Evolutionary conservation across 2,797 vertebrate genomes (phyloP).

Genomic region (Pygocentrus nattereri): DNA sequence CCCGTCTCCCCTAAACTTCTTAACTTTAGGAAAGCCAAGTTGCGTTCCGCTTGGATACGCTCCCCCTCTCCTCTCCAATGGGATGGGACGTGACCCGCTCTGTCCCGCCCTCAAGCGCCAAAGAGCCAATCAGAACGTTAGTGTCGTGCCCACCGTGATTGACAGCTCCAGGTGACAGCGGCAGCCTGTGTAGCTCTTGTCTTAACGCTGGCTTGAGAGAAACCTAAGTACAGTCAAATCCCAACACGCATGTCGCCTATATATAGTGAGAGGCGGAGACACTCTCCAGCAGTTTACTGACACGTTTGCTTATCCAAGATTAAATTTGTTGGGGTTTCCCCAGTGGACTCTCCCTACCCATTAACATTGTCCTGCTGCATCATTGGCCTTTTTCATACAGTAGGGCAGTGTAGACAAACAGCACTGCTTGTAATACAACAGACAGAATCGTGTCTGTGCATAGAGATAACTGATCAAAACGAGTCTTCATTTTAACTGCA

Average conservation of each 20-base stretch:
- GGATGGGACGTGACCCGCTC: conserved; percentile 28
- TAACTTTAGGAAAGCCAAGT: conserved; percentile 80
- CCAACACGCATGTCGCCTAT: conserved; percentile 48
- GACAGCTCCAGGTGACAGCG: conserved; percentile 77
- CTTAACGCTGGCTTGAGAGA: conserved; percentile 63
- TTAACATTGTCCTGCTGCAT: conserved; percentile 38
- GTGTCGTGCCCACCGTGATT: conserved; percentile 71
- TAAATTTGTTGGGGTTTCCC: conserved; percentile 80
- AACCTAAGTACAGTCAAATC: conserved; percentile 51
- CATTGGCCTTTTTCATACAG: conserved; percentile 16
- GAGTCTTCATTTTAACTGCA: too few species aligned
- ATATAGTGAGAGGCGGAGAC: conserved; percentile 62
- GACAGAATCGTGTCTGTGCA: neutral
- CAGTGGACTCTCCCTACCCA: conserved; percentile 65
- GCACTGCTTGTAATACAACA: neutral
- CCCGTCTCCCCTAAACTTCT: conserved; percentile 71
- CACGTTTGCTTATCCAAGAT: conserved; percentile 73
- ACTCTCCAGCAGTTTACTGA: conserved; percentile 72
- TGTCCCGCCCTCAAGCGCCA: conserved; percentile 56
- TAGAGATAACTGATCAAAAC: too few species aligned
- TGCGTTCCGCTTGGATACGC: conserved; percentile 69
- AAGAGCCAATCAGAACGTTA: conserved; percentile 66
- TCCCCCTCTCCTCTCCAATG: conserved; percentile 66
- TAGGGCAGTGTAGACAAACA: neutral
- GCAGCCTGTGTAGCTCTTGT: conserved; percentile 60